phyloP scores from a whole-genome alignment of 2,888 invertebrate genomes.

The Apamea epomidion region DNA sequence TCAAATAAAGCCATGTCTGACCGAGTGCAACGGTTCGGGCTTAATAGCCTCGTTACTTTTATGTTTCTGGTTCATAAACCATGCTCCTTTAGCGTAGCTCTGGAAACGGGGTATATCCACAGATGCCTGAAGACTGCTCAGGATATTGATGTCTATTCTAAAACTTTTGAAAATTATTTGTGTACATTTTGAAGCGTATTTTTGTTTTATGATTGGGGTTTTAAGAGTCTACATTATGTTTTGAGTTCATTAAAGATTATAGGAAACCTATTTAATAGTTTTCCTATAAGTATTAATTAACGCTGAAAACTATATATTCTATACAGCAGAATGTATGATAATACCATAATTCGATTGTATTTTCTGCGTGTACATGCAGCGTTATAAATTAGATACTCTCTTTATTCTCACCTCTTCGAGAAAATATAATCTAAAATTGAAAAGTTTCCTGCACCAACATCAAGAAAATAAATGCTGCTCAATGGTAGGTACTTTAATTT shows the following conservation, averaged over 20 bases:
- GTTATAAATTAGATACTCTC: neutral
- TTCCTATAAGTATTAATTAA: neutral
- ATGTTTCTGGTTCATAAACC: conserved; percentile 75
- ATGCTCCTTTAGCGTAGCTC: conserved; percentile 64
- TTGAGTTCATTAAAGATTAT: neutral
- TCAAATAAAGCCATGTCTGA: conserved; percentile 70
- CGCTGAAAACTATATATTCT: neutral
- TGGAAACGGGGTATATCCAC: conserved; percentile 50
- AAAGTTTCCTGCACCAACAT: neutral
- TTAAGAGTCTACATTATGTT: neutral
- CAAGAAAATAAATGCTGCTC: neutral
- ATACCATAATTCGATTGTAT: neutral
- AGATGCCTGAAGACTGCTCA: conserved; percentile 35
- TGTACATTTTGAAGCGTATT: conserved; percentile 1
- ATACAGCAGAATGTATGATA: neutral
- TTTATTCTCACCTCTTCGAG: neutral
- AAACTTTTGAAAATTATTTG: conserved; percentile 18
- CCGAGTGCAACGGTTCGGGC: conserved; percentile 72
- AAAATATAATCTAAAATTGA: neutral
- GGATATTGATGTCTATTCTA: conserved; percentile 50
- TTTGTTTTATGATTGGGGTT: neutral
- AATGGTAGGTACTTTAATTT: neutral
- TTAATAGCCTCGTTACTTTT: conserved; percentile 74
- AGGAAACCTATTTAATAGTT: neutral
- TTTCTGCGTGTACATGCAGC: neutral